phyloP scores from a whole-genome alignment of 92 coral and sea anemone species.

The Actinostola sp. region DNA sequence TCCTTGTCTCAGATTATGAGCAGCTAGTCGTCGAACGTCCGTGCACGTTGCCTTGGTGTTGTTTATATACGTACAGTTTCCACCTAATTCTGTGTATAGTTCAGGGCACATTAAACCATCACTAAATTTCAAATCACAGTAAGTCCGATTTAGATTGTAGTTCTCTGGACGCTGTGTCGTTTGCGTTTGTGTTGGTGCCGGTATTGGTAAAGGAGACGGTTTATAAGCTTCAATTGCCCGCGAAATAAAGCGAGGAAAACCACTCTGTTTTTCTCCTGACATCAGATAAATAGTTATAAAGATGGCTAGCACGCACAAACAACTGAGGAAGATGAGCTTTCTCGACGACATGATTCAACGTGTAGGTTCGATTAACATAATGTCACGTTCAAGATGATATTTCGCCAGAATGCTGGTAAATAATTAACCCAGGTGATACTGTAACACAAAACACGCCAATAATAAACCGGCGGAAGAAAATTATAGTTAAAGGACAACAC shows the following conservation, averaged over 20 bases:
- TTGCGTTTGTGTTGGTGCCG: background rate
- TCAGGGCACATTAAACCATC: slow-evolving; percentile 72
- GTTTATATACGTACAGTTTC: slow-evolving; percentile 37
- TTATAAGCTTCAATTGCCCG: background rate
- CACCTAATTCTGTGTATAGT: slow-evolving; percentile 63
- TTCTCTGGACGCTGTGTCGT: background rate
- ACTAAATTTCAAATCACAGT: slow-evolving; percentile 7
- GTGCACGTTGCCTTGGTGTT: slow-evolving; percentile 37
- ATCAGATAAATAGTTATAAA: background rate
- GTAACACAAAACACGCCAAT: too few relatives aligned
- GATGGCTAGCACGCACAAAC: background rate
- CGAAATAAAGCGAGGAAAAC: background rate
- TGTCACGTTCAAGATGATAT: too few relatives aligned
- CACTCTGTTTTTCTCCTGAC: background rate
- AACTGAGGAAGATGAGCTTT: background rate
- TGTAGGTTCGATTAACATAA: too few relatives aligned
- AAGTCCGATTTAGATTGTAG: slow-evolving; percentile 1
- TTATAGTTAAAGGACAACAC: too few relatives aligned
- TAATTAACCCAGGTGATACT: too few relatives aligned
- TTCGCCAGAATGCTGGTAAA: too few relatives aligned
- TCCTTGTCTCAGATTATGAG: slow-evolving; percentile 40
- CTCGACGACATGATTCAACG: background rate
- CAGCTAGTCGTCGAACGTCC: slow-evolving; percentile 52
- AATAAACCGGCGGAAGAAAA: too few relatives aligned
- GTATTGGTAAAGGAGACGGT: background rate